Evolutionary conservation across 53 echinoderm and acorn worm genomes (phyloP).

Genomic region (Holothuria leucospilota): DNA sequence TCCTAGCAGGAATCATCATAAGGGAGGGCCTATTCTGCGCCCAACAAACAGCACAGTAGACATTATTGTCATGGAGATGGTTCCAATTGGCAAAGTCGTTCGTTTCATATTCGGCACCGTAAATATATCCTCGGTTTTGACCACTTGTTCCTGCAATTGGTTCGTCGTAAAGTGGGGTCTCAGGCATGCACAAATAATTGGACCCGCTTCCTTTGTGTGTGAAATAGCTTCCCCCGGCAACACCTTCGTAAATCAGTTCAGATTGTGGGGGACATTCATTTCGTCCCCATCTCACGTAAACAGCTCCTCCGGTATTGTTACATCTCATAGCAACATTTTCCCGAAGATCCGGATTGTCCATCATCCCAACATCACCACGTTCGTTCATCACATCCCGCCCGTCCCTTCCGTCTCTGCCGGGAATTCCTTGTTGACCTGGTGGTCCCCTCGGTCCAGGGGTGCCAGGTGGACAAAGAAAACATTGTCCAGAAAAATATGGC

Average conservation of each 20-base stretch:
- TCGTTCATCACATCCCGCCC: not conserved
- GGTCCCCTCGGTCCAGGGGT: conserved; percentile 18
- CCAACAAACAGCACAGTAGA: conserved; percentile 52
- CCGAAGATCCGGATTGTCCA: not conserved
- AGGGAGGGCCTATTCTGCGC: conserved; percentile 12
- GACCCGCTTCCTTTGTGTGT: conserved; percentile 40
- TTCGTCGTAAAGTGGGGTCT: conserved; percentile 48
- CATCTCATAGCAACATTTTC: not conserved
- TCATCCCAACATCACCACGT: not conserved
- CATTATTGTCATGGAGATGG: conserved; percentile 40
- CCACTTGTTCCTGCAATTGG: not conserved
- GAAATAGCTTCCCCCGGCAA: conserved; percentile 46
- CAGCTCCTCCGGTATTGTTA: not conserved
- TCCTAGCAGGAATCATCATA: conserved; percentile 59
- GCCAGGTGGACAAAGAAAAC: conserved; percentile 37
- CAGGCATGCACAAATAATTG: conserved; percentile 52
- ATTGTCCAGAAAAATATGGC: conserved; percentile 14
- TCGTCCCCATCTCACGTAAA: conserved; percentile 42
- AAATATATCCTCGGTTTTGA: conserved; percentile 2
- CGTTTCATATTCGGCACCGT: conserved; percentile 59
- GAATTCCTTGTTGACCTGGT: not conserved
- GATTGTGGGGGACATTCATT: conserved; percentile 9
- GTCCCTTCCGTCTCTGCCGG: conserved; percentile 17
- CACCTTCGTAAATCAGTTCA: conserved; percentile 25
- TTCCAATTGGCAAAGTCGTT: not conserved